Conservation (phyloP, 2,888 invertebrate species). For the Zootermopsis nevadensis region DNA sequence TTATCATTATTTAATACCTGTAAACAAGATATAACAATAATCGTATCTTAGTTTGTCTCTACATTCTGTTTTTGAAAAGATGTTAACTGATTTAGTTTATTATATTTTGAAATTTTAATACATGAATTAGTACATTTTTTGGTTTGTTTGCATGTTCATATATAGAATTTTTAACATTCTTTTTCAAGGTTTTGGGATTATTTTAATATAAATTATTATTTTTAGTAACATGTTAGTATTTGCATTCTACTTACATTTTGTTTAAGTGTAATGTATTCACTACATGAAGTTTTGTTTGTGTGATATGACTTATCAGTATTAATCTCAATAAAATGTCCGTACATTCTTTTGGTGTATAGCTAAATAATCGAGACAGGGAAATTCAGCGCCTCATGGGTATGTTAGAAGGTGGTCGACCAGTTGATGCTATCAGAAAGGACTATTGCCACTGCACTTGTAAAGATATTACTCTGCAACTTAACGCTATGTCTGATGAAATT, state of each 20-base stretch:
- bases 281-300: not conserved
- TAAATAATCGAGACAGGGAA: slow-evolving; percentile 73
- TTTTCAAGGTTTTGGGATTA: not conserved
- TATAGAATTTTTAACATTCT: no score
- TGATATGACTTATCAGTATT: not conserved
- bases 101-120: no score
- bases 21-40: no score
- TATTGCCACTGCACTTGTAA: slow-evolving; percentile 71
- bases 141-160: no score
- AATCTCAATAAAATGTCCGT: not conserved
- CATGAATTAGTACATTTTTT: no score
- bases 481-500: slow-evolving; percentile 65
- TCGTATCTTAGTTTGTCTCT: no score
- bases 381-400: slow-evolving; percentile 75
- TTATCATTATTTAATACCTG: no score
- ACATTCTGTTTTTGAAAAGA: no score
- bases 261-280: not conserved
- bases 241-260: slow-evolving; percentile 45
- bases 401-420: slow-evolving; percentile 78
- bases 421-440: slow-evolving; percentile 72
- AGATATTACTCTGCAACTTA: slow-evolving; percentile 63
- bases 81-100: no score
- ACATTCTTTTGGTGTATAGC: slow-evolving; percentile 42
- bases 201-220: not conserved
- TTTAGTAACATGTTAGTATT: not conserved